phyloP scores from a whole-genome alignment of 2,797 vertebrate species.

The Chrysocyon brachyurus region DNA sequence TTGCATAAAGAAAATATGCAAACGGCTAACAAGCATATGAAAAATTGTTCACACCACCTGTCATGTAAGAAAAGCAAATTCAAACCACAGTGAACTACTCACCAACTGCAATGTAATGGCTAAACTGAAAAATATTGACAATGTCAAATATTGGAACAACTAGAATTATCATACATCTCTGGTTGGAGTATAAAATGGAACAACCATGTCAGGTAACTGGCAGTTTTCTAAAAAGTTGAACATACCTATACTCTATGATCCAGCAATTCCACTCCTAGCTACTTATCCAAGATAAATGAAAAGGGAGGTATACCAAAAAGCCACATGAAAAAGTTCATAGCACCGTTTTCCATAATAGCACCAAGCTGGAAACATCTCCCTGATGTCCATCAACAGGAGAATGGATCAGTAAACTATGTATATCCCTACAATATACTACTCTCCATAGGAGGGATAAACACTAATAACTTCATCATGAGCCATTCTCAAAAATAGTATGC shows the following conservation, averaged over 20 bases:
- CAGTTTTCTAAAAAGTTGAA: slow-evolving; percentile 10
- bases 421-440: background rate
- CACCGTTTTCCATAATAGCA: background rate
- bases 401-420: background rate
- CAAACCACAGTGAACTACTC: background rate
- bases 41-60: background rate
- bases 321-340: background rate
- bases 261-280: background rate
- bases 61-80: slow-evolving; percentile 7
- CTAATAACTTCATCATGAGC: background rate
- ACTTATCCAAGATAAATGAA: slow-evolving; percentile 17
- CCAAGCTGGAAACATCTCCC: background rate
- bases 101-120: background rate
- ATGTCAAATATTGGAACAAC: background rate
- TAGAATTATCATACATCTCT: background rate
- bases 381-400: background rate
- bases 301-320: background rate
- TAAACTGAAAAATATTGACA: background rate
- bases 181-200: background rate
- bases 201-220: background rate
- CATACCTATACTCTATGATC: background rate
- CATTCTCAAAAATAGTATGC: background rate
- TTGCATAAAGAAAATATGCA: background rate
- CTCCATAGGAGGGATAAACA: background rate
- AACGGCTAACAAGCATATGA: background rate